These are phyloP conservation scores for Thumatha senex DNA, from an alignment of 2,888 invertebrate species.

Conservation along the genomic window DNA sequence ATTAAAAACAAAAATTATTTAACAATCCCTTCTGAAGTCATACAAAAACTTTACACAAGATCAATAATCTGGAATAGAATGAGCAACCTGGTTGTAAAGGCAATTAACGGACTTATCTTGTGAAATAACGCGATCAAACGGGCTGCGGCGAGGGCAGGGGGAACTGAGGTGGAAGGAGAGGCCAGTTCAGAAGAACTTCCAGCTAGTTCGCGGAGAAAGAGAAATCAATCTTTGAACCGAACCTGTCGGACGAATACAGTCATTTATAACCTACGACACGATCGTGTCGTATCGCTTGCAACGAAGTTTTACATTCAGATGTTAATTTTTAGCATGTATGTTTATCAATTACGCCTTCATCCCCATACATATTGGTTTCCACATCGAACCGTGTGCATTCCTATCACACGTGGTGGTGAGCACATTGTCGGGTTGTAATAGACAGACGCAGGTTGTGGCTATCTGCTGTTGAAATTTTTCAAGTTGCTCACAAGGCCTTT, in stretches of 20 bases:
- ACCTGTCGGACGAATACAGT: constrained; percentile 48
- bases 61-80: constrained; percentile 67
- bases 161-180: constrained; percentile 16
- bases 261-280: constrained; percentile 32
- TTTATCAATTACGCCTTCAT: too few relatives aligned
- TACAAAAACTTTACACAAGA: constrained; percentile 69
- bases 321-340: too few relatives aligned
- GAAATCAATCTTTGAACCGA: constrained; percentile 75
- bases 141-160: constrained; percentile 19
- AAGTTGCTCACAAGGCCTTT: too few relatives aligned
- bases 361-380: too few relatives aligned
- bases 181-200: constrained; percentile 45
- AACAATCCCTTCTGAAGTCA: constrained; percentile 67
- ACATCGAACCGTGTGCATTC: too few relatives aligned
- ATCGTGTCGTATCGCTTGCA: not conserved
- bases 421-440: too few relatives aligned
- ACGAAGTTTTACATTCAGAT: not conserved
- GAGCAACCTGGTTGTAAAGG: constrained; percentile 72
- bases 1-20: constrained; percentile 66
- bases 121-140: constrained; percentile 72
- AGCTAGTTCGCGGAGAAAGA: constrained; percentile 62
- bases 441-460: too few relatives aligned
- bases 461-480: too few relatives aligned
- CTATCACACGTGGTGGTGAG: too few relatives aligned
- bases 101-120: constrained; percentile 78